phyloP scores from a whole-genome alignment of 2,797 vertebrate genomes.

The Oreochromis mossambicus region DNA sequence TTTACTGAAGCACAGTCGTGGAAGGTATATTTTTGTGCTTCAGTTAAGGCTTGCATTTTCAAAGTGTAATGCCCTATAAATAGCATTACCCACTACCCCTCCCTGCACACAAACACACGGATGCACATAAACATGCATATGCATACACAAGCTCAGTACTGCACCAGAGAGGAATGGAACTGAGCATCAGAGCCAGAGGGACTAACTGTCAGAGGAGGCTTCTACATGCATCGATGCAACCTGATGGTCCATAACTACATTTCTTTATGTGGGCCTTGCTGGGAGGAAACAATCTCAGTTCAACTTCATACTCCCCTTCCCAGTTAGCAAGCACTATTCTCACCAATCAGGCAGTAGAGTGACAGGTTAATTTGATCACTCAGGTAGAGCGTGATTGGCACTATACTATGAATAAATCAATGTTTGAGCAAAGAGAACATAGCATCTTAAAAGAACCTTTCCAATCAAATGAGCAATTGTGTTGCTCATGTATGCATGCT shows the following conservation, averaged over 20 bases:
- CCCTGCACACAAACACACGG: background rate
- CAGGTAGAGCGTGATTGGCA: slow-evolving; percentile 17
- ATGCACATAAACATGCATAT: background rate
- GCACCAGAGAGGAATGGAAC: slow-evolving; percentile 21
- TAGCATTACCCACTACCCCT: background rate
- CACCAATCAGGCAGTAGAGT: slow-evolving; percentile 10
- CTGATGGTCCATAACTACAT: slow-evolving; percentile 63
- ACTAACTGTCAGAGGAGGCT: slow-evolving; percentile 51
- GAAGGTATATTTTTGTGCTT: slow-evolving; percentile 10
- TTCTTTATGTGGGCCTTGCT: slow-evolving; percentile 33
- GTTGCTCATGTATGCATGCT: background rate
- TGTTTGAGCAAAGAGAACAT: slow-evolving; percentile 24
- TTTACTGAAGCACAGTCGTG: background rate
- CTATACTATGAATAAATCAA: slow-evolving; percentile 22
- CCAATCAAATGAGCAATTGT: slow-evolving; percentile 5
- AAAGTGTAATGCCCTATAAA: slow-evolving; percentile 21
- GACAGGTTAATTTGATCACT: slow-evolving; percentile 54
- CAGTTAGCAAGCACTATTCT: slow-evolving; percentile 19
- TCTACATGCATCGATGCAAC: slow-evolving; percentile 56
- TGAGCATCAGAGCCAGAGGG: slow-evolving; percentile 23
- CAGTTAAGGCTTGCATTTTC: slow-evolving; percentile 30
- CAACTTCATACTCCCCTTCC: slow-evolving; percentile 8
- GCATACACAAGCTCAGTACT: background rate
- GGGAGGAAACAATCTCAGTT: slow-evolving; percentile 22
- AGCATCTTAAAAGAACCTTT: slow-evolving; percentile 10